Percentiles rank a stretch among this genome's conserved stretches.
Evolutionary conservation across 2,888 invertebrate genomes (phyloP).

Genomic region (Cryptus viduatorius): DNA sequence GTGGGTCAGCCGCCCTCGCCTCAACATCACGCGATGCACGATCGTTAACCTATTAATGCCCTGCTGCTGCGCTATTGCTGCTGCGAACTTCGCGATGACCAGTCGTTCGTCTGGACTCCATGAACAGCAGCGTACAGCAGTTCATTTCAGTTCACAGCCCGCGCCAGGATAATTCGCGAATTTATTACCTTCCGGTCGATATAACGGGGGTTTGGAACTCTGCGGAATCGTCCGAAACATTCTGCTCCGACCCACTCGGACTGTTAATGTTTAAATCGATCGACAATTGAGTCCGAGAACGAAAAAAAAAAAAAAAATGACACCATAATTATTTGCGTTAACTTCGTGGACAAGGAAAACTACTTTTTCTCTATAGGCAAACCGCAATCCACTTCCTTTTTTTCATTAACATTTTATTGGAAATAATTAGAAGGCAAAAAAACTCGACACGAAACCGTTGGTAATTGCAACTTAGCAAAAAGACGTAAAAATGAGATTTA

Average conservation of each 20-base stretch:
- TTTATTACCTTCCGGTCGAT: conserved; percentile 62
- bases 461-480: no score
- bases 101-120: conserved; percentile 38
- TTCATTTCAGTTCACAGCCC: conserved; percentile 24
- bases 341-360: not conserved
- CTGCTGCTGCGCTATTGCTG: conserved; percentile 36
- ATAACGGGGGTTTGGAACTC: conserved; percentile 30
- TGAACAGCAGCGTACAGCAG: conserved; percentile 25
- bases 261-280: conserved; percentile 1
- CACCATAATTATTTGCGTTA: not conserved
- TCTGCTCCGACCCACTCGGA: not conserved
- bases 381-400: no score
- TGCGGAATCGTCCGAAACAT: not conserved
- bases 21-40: conserved; percentile 58
- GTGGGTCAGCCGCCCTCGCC: conserved; percentile 50
- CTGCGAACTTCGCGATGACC: conserved; percentile 49
- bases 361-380: not conserved
- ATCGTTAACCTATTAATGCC: conserved; percentile 78
- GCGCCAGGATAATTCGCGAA: conserved; percentile 60
- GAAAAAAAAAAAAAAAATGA: not conserved
- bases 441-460: not conserved
- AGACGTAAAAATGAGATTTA: no score
- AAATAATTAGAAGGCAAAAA: not conserved
- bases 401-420: not conserved
- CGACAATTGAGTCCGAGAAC: not conserved